phyloP scores from a whole-genome alignment of 2,888 invertebrate species.

The Sinohyriopsis cumingii region DNA sequence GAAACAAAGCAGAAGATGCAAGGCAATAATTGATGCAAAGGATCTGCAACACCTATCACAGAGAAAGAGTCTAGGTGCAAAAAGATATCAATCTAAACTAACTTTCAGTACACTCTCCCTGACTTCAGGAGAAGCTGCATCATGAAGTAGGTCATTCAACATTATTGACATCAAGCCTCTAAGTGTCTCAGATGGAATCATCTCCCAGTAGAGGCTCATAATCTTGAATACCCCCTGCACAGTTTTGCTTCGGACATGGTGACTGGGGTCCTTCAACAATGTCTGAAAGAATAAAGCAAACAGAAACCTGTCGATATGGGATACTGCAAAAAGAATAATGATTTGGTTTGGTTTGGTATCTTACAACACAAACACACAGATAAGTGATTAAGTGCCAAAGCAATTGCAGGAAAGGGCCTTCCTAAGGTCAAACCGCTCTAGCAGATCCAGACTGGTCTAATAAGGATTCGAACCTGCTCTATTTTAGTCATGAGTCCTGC shows the following conservation, averaged over 20 bases:
- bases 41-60: neutral
- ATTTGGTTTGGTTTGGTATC: neutral
- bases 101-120: constrained; percentile 68
- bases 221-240: constrained; percentile 64
- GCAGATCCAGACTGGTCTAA: no score
- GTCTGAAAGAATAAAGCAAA: constrained; percentile 33
- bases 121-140: constrained; percentile 66
- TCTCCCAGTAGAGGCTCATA: constrained; percentile 64
- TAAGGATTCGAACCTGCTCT: no score
- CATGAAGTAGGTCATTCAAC: constrained; percentile 63
- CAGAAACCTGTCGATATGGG: neutral
- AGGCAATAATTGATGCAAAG: neutral
- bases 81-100: constrained; percentile 4
- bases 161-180: constrained; percentile 61
- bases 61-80: neutral
- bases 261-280: constrained; percentile 59
- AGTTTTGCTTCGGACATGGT: constrained; percentile 46
- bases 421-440: no score
- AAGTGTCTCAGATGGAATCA: constrained; percentile 65
- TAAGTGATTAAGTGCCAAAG: no score
- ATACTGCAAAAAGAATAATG: neutral
- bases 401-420: no score
- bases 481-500: no score
- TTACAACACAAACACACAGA: neutral
- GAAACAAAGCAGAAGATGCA: no score